These are phyloP conservation scores for Calosoma granatense DNA, from an alignment of 1,140 invertebrate species.

Conservation along the genomic window DNA sequence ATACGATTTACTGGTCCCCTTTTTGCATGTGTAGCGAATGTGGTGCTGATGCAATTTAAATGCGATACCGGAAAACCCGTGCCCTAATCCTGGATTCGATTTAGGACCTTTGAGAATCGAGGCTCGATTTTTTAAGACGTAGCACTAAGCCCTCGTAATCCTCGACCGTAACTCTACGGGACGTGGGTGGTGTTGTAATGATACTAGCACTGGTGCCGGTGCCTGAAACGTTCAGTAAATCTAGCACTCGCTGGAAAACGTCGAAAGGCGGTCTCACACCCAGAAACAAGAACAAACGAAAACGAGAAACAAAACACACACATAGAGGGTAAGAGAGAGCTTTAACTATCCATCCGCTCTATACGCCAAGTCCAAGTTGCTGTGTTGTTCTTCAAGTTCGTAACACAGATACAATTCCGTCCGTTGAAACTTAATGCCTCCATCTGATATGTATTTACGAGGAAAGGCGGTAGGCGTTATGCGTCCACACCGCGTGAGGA, in stretches of 20 bases:
- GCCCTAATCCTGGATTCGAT: slow-evolving; percentile 1
- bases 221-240: background rate
- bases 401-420: background rate
- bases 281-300: no score
- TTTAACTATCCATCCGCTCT: no score
- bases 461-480: no score
- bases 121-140: slow-evolving; percentile 7
- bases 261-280: background rate
- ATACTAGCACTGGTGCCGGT: background rate
- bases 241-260: background rate
- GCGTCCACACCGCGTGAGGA: no score
- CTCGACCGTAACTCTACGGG: background rate
- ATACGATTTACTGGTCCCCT: background rate
- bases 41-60: background rate
- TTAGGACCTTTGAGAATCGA: slow-evolving; percentile 7
- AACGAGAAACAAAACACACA: no score
- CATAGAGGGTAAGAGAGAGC: no score
- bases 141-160: background rate
- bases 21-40: background rate
- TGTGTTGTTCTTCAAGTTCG: no score
- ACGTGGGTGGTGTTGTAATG: slow-evolving; percentile 5
- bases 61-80: background rate
- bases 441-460: background rate
- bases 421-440: background rate
- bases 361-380: no score